Conservation (phyloP, 2,797 vertebrate genomes). For the Molossus alvarezi region DNA sequence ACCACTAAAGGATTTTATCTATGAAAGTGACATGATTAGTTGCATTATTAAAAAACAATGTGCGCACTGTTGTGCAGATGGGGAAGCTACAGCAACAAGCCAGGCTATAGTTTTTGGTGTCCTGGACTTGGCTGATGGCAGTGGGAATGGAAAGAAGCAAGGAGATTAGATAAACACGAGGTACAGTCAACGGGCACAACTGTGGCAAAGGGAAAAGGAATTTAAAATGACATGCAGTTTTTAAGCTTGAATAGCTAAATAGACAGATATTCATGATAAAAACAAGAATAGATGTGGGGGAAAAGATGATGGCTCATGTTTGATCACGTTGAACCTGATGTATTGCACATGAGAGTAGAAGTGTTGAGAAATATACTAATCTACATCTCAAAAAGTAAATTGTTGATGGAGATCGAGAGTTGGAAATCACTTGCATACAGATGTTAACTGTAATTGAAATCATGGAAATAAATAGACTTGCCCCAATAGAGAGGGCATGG, state of each 20-base stretch:
- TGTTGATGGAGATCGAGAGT: not conserved
- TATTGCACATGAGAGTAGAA: not conserved
- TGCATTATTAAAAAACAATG: not conserved
- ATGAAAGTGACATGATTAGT: not conserved
- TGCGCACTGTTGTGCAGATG: not conserved
- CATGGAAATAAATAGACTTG: not conserved
- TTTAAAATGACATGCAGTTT: not conserved
- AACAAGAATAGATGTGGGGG: not conserved
- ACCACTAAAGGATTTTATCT: not conserved
- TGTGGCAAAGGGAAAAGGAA: not conserved
- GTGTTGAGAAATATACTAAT: not conserved
- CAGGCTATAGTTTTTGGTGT: not conserved
- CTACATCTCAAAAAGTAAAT: not conserved
- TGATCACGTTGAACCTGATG: not conserved
- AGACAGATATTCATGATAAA: not conserved
- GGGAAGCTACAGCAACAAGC: not conserved
- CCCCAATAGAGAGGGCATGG: not conserved
- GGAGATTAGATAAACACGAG: not conserved
- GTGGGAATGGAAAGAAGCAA: not conserved
- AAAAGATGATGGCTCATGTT: not conserved
- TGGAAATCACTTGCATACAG: not conserved
- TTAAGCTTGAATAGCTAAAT: not conserved
- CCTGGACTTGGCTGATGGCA: not conserved
- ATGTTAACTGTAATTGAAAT: slow-evolving; percentile 45
- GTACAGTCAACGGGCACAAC: not conserved